Percentiles rank a stretch among this genome's conserved stretches.
Conservation (phyloP, 2,113 vertebrate species). For the Apodemus speciosus region DNA sequence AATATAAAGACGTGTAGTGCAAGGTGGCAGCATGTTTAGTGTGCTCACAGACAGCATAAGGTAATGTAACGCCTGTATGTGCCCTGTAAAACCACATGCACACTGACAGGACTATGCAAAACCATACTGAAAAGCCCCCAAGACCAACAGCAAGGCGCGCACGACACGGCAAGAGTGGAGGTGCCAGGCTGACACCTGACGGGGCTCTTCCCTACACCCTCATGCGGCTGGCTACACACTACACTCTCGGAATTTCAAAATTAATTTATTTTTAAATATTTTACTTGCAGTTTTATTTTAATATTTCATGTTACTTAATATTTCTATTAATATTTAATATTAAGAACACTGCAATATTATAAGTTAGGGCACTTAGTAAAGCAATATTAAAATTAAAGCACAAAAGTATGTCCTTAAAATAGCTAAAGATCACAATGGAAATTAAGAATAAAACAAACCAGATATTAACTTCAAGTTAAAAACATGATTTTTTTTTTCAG, state of each 20-base stretch:
- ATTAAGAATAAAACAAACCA: conserved; percentile 45
- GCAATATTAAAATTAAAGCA: conserved; percentile 20
- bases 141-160: not conserved
- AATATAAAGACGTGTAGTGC: not conserved
- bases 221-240: not conserved
- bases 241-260: conserved; percentile 19
- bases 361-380: not conserved
- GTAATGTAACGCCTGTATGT: not conserved
- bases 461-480: conserved; percentile 22
- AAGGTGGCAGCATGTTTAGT: not conserved
- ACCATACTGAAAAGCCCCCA: conserved; percentile 36
- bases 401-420: conserved; percentile 26
- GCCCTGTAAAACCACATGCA: not conserved
- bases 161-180: not conserved
- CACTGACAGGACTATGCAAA: conserved; percentile 27
- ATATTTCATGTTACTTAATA: not conserved
- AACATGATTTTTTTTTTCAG: not conserved
- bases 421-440: conserved; percentile 41
- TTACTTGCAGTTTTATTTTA: conserved; percentile 7
- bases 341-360: conserved; percentile 24
- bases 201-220: not conserved
- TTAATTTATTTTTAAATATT: conserved; percentile 41
- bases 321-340: conserved; percentile 5
- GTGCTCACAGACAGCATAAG: not conserved
- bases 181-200: not conserved